phyloP scores from a whole-genome alignment of 37 sponge, comb jelly and placozoan species.

The Beroe ovata region DNA sequence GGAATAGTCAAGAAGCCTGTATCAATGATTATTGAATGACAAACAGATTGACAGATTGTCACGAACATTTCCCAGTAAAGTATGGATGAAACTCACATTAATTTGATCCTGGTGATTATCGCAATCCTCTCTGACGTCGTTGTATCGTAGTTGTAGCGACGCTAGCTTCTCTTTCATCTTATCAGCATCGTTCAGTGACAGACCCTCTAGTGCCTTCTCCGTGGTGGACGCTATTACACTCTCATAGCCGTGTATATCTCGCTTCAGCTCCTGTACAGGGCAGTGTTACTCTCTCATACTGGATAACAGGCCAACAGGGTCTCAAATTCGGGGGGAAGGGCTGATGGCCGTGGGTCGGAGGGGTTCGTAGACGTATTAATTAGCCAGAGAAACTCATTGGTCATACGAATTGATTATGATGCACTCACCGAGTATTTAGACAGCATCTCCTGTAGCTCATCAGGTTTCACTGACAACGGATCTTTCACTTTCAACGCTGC shows the following conservation, averaged over 20 bases:
- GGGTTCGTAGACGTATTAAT: no score
- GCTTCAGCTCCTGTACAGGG: constrained; percentile 45
- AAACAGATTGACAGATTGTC: no score
- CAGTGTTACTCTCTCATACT: no score
- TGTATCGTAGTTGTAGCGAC: constrained; percentile 23
- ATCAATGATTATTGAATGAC: no score
- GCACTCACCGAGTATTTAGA: constrained; percentile 29
- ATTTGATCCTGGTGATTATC: constrained; percentile 28
- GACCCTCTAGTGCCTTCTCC: constrained; percentile 55
- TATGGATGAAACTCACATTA: constrained; percentile 33
- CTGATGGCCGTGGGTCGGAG: no score
- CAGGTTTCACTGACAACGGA: background rate
- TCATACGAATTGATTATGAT: no score
- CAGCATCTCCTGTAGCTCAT: constrained; percentile 6
- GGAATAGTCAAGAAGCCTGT: no score
- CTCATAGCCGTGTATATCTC: constrained; percentile 61
- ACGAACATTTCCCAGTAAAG: no score
- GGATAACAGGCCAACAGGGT: no score
- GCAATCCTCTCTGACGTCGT: background rate
- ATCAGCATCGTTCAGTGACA: constrained; percentile 31
- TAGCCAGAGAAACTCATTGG: no score
- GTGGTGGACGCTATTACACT: constrained; percentile 14
- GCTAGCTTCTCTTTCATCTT: constrained; percentile 61
- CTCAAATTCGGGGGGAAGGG: no score
- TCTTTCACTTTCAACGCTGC: background rate